Evolutionary conservation across 2,888 invertebrate species (phyloP).

Genomic region (Athripsodes cinereus): DNA sequence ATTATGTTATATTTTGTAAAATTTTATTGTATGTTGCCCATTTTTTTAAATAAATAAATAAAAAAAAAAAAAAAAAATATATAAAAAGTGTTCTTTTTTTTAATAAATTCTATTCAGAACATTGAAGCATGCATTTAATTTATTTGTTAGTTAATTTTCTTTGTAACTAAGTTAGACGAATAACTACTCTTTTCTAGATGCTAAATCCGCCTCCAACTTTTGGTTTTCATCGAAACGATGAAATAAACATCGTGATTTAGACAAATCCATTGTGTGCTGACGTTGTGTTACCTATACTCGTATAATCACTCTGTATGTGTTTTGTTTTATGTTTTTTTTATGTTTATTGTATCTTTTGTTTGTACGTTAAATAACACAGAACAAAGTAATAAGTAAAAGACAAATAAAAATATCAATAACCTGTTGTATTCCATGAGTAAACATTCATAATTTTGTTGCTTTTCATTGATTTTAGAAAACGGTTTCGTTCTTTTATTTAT

Average conservation of each 20-base stretch:
- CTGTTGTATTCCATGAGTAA: too few species aligned
- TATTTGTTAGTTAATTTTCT: too few species aligned
- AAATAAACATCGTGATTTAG: conserved; percentile 16
- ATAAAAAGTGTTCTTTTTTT: neutral
- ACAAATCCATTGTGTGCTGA: conserved; percentile 20
- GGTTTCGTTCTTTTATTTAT: neutral
- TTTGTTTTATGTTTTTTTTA: neutral
- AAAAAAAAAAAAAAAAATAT: too few species aligned
- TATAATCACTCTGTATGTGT: neutral
- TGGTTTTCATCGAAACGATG: conserved; percentile 27
- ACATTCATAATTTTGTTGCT: too few species aligned
- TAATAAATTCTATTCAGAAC: neutral
- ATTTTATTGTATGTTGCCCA: too few species aligned
- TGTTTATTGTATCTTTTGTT: too few species aligned
- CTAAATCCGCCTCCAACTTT: conserved; percentile 21
- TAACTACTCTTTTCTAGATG: conserved; percentile 22
- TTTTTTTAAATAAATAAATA: too few species aligned
- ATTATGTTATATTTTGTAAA: too few species aligned
- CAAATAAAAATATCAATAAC: too few species aligned
- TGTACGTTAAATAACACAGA: too few species aligned
- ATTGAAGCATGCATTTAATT: neutral
- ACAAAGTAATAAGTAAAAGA: too few species aligned
- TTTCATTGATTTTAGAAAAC: too few species aligned
- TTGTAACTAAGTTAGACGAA: neutral
- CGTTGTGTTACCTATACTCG: conserved; percentile 11